phyloP scores from a whole-genome alignment of 2,113 vertebrate genomes.

The Cercopithecus mona region DNA sequence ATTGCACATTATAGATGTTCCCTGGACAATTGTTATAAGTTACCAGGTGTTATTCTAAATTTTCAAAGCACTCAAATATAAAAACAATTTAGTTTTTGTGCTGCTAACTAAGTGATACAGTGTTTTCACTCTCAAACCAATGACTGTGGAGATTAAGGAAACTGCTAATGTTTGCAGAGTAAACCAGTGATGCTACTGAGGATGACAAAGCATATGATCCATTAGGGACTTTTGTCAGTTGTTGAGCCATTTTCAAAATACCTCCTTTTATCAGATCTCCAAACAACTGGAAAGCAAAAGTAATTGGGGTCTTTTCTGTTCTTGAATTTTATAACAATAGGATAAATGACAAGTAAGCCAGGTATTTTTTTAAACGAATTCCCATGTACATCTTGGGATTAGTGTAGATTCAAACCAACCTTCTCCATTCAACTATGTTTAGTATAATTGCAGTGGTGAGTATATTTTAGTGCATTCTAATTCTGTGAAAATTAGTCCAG shows the following conservation, averaged over 20 bases:
- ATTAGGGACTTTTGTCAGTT: background rate
- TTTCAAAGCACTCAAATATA: background rate
- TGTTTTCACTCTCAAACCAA: background rate
- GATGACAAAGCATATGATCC: background rate
- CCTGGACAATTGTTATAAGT: background rate
- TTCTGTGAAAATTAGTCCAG: constrained; percentile 11
- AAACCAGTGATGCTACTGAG: background rate
- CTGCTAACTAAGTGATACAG: background rate
- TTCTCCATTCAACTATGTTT: background rate
- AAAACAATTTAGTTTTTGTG: background rate
- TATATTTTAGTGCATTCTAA: background rate
- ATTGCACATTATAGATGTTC: background rate
- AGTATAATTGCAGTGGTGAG: background rate
- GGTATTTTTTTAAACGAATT: background rate
- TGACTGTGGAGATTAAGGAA: background rate
- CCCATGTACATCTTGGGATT: background rate
- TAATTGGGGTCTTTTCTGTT: background rate
- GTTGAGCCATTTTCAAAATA: background rate
- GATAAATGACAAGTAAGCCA: background rate
- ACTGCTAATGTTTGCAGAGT: background rate
- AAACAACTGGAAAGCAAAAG: background rate
- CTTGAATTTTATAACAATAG: background rate
- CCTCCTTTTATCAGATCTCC: background rate
- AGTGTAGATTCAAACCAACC: background rate
- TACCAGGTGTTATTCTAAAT: background rate